Evolutionary conservation across 2,113 vertebrate species (phyloP).

Genomic region (Hippocampus abdominalis): DNA sequence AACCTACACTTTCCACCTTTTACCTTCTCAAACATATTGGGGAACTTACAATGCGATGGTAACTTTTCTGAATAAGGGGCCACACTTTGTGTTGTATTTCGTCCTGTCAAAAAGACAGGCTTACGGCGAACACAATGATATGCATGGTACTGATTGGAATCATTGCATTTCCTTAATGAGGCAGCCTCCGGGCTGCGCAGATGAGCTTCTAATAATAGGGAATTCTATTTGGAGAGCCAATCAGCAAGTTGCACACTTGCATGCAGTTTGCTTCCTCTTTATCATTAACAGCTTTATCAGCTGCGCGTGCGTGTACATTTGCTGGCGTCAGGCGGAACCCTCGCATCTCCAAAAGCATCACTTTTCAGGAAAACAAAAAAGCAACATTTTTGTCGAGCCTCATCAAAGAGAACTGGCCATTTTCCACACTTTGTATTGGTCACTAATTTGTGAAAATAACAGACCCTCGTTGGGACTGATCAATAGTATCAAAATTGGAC

Average conservation of each 20-base stretch:
- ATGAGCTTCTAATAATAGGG: conserved; percentile 50
- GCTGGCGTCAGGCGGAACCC: no score
- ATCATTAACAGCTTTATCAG: background rate
- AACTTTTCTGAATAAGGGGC: background rate
- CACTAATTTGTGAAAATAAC: no score
- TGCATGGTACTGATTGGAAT: conserved; percentile 52
- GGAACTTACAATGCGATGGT: background rate
- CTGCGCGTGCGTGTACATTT: background rate
- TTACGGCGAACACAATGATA: conserved; percentile 22
- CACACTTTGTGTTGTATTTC: background rate
- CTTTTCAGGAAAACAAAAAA: no score
- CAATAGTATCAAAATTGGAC: no score
- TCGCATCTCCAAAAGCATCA: background rate
- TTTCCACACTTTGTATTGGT: no score
- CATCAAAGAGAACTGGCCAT: no score
- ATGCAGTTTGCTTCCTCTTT: conserved; percentile 24
- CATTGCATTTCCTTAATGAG: conserved; percentile 58
- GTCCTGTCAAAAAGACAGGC: background rate
- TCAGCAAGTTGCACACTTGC: conserved; percentile 19
- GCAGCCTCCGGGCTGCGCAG: conserved; percentile 51
- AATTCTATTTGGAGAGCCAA: conserved; percentile 62
- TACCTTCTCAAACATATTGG: background rate
- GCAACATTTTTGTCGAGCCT: background rate
- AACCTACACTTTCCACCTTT: background rate
- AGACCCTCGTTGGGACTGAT: no score